These are phyloP conservation scores for Mobula hypostoma DNA, from an alignment of 2,113 vertebrate genomes.

Conservation along the genomic window DNA sequence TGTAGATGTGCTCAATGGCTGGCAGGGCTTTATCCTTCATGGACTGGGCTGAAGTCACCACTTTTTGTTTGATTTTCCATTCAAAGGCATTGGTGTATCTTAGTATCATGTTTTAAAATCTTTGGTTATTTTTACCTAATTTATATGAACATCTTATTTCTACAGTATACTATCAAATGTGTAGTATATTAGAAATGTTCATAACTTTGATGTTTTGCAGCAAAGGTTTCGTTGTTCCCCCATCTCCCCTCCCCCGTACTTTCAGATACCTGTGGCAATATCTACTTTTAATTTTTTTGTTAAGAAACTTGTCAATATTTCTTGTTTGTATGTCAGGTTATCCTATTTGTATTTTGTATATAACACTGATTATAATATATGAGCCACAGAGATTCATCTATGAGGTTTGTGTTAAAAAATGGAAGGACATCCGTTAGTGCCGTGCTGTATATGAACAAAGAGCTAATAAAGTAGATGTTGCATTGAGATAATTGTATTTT, in stretches of 20 bases:
- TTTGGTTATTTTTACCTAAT: not conserved
- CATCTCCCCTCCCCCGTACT: not conserved
- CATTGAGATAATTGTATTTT: not conserved
- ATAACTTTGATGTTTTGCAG: not conserved
- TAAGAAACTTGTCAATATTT: not conserved
- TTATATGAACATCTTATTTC: not conserved
- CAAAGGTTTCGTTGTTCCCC: not conserved
- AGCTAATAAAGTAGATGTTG: not conserved
- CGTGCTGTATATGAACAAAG: not conserved
- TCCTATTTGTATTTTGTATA: not conserved
- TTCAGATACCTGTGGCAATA: not conserved
- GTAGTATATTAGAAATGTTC: not conserved
- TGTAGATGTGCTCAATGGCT: too few species aligned
- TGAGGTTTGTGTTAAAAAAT: not conserved
- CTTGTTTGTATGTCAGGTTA: not conserved
- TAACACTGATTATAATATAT: not conserved
- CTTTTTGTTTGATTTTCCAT: too few species aligned
- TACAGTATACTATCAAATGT: not conserved
- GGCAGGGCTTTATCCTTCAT: too few species aligned
- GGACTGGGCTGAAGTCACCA: too few species aligned
- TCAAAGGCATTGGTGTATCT: too few species aligned
- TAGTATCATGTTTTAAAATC: not conserved
- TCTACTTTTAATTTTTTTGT: not conserved
- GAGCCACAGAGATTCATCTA: not conserved
- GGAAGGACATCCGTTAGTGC: not conserved